These are phyloP conservation scores for Microtus oregoni DNA, from an alignment of 2,113 vertebrate species.

Conservation along the genomic window DNA sequence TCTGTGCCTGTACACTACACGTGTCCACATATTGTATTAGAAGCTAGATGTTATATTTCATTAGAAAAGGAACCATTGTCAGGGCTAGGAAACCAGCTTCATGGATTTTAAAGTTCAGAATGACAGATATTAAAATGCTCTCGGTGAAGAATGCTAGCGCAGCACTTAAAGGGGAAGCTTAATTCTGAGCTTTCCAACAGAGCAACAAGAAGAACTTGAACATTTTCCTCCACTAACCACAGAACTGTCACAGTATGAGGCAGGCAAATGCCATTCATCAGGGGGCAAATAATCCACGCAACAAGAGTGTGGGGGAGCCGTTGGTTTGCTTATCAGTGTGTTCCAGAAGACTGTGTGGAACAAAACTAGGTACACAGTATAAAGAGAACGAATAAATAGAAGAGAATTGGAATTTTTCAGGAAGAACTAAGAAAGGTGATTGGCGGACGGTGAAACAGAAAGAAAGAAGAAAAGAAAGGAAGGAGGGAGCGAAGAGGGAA, in stretches of 20 bases:
- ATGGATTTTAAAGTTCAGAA: constrained; percentile 4
- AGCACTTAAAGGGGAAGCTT: background rate
- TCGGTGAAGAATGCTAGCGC: background rate
- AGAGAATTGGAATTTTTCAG: background rate
- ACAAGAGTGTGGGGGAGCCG: background rate
- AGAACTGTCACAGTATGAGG: background rate
- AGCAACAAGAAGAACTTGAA: background rate
- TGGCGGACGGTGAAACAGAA: background rate
- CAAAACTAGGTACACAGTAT: background rate
- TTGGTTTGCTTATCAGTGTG: background rate
- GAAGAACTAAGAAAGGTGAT: background rate
- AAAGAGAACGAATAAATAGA: background rate
- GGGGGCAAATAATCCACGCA: background rate
- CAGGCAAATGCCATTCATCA: background rate
- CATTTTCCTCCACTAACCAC: background rate
- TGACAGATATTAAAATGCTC: background rate
- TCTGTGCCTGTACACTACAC: background rate
- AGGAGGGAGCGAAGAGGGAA: background rate
- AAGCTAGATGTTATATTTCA: constrained; percentile 21
- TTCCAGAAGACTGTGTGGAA: background rate
- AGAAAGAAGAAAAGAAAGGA: background rate
- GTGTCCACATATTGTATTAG: background rate
- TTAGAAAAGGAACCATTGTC: constrained; percentile 46
- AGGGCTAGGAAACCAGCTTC: background rate
- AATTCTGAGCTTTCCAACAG: background rate